These are phyloP conservation scores for Metopolophium dirhodum DNA, from an alignment of 1,140 invertebrate species.

Conservation along the genomic window DNA sequence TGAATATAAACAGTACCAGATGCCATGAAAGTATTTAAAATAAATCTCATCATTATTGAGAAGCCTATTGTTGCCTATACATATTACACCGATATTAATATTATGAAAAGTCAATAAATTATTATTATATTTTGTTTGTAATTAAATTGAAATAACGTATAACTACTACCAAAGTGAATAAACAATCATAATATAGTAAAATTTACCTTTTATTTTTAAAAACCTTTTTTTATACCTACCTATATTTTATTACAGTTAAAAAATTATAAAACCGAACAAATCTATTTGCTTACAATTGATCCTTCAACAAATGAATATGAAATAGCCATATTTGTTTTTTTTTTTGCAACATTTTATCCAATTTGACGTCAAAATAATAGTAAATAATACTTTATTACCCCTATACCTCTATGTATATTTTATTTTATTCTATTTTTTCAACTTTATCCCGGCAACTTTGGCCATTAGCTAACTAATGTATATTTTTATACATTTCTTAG, in stretches of 20 bases:
- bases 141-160: constrained; percentile 1
- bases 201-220: neutral
- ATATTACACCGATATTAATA: neutral
- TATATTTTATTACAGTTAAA: neutral
- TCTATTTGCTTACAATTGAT: neutral
- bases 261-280: neutral
- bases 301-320: neutral
- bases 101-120: neutral
- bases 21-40: neutral
- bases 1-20: neutral
- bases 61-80: neutral
- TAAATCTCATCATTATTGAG: neutral
- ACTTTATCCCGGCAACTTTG: no score
- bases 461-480: no score
- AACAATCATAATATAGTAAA: neutral
- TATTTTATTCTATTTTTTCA: no score
- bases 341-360: neutral
- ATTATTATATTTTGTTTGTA: neutral
- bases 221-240: neutral
- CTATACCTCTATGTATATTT: no score
- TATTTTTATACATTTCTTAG: no score
- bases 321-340: neutral
- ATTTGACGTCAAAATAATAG: neutral
- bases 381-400: no score
- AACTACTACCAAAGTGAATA: neutral